Evolutionary conservation across 1,140 invertebrate genomes (phyloP).

Genomic region (Aethina tumida): DNA sequence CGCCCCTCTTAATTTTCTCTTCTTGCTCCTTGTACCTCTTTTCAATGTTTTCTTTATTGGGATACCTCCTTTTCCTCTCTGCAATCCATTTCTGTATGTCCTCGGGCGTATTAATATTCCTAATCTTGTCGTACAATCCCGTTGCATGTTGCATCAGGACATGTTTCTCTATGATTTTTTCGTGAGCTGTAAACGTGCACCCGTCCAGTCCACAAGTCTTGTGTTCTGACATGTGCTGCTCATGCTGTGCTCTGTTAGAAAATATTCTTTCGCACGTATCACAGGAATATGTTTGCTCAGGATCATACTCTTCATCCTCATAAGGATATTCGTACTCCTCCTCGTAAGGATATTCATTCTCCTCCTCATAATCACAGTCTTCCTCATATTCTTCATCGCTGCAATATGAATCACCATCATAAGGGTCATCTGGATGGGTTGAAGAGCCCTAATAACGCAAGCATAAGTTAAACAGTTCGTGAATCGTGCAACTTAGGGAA

Average conservation of each 20-base stretch:
- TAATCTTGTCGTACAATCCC: conserved; percentile 67
- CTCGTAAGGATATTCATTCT: conserved; percentile 8
- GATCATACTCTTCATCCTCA: conserved; percentile 3
- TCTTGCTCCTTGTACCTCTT: conserved; percentile 48
- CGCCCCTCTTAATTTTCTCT: conserved; percentile 57
- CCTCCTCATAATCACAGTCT: conserved; percentile 15
- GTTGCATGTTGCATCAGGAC: conserved; percentile 69
- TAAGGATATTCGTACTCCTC: conserved; percentile 4
- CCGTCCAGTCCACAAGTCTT: conserved; percentile 65
- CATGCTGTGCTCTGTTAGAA: conserved; percentile 42
- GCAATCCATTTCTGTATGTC: conserved; percentile 73
- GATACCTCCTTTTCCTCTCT: conserved; percentile 65
- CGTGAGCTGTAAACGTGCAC: conserved; percentile 71
- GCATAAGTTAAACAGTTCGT: background rate
- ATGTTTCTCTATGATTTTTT: conserved; percentile 68
- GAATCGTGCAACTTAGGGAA: background rate
- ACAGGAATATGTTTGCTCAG: conserved; percentile 40
- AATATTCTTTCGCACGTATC: conserved; percentile 70
- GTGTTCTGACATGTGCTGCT: conserved; percentile 59
- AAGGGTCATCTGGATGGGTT: too few species aligned
- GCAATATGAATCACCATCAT: background rate
- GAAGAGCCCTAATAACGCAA: too few species aligned
- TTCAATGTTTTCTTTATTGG: conserved; percentile 61
- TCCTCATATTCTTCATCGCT: background rate
- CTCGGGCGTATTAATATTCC: conserved; percentile 60